phyloP scores from a whole-genome alignment of 2,888 invertebrate species.

The Drosophila nigricruria region DNA sequence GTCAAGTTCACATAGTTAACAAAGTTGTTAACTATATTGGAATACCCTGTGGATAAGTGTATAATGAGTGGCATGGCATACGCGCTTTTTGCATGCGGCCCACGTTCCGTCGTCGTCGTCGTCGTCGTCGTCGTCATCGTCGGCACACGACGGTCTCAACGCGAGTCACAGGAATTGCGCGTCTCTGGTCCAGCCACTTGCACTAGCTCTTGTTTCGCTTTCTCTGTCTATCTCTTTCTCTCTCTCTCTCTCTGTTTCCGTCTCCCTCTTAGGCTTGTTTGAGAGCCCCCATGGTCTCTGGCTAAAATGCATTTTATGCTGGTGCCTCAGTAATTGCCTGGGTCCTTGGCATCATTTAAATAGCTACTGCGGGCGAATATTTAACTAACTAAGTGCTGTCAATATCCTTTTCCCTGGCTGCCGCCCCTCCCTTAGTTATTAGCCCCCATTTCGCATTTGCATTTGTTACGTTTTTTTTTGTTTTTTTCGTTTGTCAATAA shows the following conservation, averaged over 20 bases:
- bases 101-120: slow-evolving; percentile 52
- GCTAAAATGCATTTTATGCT: slow-evolving; percentile 62
- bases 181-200: slow-evolving; percentile 14
- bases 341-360: slow-evolving; percentile 71
- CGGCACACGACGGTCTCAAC: slow-evolving; percentile 21
- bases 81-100: slow-evolving; percentile 64
- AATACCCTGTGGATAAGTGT: slow-evolving; percentile 9
- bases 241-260: background rate
- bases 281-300: slow-evolving; percentile 56
- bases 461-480: slow-evolving; percentile 46
- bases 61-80: slow-evolving; percentile 24
- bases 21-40: background rate
- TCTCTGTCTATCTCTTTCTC: slow-evolving; percentile 5
- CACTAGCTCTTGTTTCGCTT: background rate
- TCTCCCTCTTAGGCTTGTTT: background rate
- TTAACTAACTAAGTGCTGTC: slow-evolving; percentile 73
- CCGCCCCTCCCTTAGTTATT: slow-evolving; percentile 3
- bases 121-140: slow-evolving; percentile 21
- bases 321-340: slow-evolving; percentile 61
- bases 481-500: slow-evolving; percentile 35
- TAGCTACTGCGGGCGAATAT: slow-evolving; percentile 77
- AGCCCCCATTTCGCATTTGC: slow-evolving; percentile 48
- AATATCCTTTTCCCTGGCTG: slow-evolving; percentile 10
- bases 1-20: background rate
- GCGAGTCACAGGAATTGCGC: slow-evolving; percentile 12